A percentile compares a stretch with the other conserved stretches of the same genome.
These are phyloP conservation scores for Myotis planiceps DNA, from an alignment of 2,797 vertebrate species.

Conservation along the genomic window DNA sequence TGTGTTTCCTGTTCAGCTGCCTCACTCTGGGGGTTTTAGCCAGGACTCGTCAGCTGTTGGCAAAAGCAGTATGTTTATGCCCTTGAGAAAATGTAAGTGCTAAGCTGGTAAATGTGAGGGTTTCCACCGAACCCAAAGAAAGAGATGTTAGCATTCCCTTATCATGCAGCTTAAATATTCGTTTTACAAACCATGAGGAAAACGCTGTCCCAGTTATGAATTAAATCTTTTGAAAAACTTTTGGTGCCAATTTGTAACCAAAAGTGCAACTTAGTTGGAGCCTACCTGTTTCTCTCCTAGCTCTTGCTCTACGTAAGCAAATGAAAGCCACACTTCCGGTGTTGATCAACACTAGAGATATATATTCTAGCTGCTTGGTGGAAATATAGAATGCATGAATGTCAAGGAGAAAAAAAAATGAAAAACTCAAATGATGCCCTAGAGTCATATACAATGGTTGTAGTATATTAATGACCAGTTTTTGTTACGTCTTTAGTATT, in stretches of 20 bases:
- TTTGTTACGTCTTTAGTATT: background rate
- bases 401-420: background rate
- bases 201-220: accelerated
- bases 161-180: background rate
- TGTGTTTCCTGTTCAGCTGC: slow-evolving; percentile 47
- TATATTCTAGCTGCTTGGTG: background rate
- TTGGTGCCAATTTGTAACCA: background rate
- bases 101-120: background rate
- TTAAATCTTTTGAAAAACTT: background rate
- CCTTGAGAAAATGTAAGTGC: background rate
- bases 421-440: background rate
- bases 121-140: background rate
- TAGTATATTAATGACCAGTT: background rate
- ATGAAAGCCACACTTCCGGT: background rate
- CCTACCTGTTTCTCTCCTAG: background rate
- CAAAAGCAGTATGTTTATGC: background rate
- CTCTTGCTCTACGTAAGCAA: background rate
- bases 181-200: background rate
- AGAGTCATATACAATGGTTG: background rate
- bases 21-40: background rate
- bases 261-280: background rate
- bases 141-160: background rate
- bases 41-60: background rate
- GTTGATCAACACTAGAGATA: background rate
- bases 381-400: background rate